Evolutionary conservation across 2,888 invertebrate species (phyloP).

Genomic region (Caenorhabditis sp.): DNA sequence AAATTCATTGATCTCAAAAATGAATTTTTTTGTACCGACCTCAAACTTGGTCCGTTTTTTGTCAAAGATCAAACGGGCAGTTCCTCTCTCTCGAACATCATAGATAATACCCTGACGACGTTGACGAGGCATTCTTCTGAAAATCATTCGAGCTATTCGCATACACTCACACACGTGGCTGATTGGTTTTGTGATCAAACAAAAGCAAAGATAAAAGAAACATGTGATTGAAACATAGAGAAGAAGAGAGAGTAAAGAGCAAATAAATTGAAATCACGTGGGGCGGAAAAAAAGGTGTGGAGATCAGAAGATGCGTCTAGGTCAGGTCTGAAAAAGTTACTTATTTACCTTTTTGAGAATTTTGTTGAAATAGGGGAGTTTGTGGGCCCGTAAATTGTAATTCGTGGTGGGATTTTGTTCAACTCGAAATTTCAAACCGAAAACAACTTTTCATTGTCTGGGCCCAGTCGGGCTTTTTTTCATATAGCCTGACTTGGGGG

Average conservation of each 20-base stretch:
- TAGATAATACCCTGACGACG: constrained; percentile 42
- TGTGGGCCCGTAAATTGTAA: too few species aligned
- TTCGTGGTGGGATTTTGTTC: too few species aligned
- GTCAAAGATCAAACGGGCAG: constrained; percentile 34
- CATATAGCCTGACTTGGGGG: too few species aligned
- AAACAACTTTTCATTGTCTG: too few species aligned
- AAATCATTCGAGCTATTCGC: neutral
- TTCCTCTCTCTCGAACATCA: constrained; percentile 33
- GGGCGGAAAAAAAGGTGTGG: neutral
- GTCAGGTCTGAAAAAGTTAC: too few species aligned
- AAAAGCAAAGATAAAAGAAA: neutral
- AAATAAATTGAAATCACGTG: neutral
- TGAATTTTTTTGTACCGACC: constrained; percentile 4
- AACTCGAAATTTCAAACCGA: too few species aligned
- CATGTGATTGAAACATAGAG: neutral
- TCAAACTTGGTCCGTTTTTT: constrained; percentile 31
- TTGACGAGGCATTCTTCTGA: constrained; percentile 24
- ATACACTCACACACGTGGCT: neutral
- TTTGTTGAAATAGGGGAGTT: too few species aligned
- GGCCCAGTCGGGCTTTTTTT: too few species aligned
- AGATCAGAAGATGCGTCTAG: neutral
- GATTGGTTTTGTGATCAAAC: neutral
- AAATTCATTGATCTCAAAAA: neutral
- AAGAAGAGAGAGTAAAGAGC: neutral
- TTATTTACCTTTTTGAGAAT: too few species aligned